Conservation (phyloP, 37 sponge, comb jelly and placozoan genomes). For the Diacarnus erythraeanus region DNA sequence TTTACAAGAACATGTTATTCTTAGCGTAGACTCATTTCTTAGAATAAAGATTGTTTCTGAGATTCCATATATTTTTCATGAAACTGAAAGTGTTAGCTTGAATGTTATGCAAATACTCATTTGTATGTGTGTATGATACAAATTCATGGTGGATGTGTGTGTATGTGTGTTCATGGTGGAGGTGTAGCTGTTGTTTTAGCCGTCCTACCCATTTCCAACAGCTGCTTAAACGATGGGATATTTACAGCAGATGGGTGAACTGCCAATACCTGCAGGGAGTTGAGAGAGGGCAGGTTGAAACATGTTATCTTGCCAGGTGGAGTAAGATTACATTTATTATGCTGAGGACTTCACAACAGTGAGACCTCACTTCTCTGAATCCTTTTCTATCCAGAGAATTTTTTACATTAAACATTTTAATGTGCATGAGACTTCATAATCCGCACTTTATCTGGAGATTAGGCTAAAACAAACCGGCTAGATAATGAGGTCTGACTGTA, state of each 20-base stretch:
- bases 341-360: no score
- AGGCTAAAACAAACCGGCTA: no score
- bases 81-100: background rate
- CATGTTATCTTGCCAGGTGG: no score
- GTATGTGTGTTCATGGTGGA: background rate
- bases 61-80: background rate
- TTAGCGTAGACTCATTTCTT: no score
- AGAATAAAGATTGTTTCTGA: background rate
- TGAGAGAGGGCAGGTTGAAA: no score
- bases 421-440: no score
- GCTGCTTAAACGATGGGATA: constrained; percentile 5
- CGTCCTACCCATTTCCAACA: constrained; percentile 5
- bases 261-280: background rate
- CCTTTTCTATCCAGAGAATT: no score
- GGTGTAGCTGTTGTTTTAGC: constrained; percentile 32
- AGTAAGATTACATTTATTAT: no score
- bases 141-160: background rate
- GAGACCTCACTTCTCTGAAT: no score
- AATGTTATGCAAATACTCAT: background rate
- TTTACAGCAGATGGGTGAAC: background rate
- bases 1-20: background rate
- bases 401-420: no score
- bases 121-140: background rate
- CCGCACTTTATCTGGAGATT: no score
- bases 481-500: no score